These are phyloP conservation scores for Drosophila melanogaster DNA, from an alignment of 1,140 invertebrate species.

Conservation along the genomic window DNA sequence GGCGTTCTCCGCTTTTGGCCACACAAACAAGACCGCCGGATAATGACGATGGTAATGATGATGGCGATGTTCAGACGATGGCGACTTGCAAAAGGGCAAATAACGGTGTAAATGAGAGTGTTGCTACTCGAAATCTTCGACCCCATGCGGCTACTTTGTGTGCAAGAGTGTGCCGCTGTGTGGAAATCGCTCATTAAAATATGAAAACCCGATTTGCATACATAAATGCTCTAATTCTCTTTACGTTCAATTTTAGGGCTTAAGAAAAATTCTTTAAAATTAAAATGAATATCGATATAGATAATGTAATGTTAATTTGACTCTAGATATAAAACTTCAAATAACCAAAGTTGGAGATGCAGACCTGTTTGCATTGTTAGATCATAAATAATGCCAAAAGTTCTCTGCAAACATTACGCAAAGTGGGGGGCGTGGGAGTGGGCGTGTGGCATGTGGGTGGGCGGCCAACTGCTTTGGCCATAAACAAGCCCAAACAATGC, in stretches of 20 bases:
- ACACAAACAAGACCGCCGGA: conserved; percentile 59
- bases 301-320: too few relatives aligned
- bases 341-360: conserved; percentile 4
- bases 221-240: conserved; percentile 30
- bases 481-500: conserved; percentile 72
- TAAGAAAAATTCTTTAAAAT: background rate
- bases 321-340: background rate
- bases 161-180: conserved; percentile 34
- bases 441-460: conserved; percentile 34
- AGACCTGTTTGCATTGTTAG: conserved; percentile 16
- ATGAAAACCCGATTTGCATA: conserved; percentile 53
- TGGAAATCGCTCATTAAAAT: conserved; percentile 67
- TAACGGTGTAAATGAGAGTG: conserved; percentile 59
- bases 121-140: conserved; percentile 51
- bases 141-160: conserved; percentile 73
- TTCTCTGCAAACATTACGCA: conserved; percentile 44
- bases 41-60: conserved; percentile 30
- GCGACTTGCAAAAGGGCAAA: conserved; percentile 78
- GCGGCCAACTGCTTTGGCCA: conserved; percentile 58
- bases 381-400: conserved; percentile 41
- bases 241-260: background rate
- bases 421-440: conserved; percentile 22
- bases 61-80: conserved; percentile 39
- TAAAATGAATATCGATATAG: too few relatives aligned
- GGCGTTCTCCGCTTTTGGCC: conserved; percentile 73